A percentile compares a stretch with the other conserved stretches of the same genome.
phyloP scores from a whole-genome alignment of 2,113 vertebrate genomes.

The Myanophis thanlyinensis region DNA sequence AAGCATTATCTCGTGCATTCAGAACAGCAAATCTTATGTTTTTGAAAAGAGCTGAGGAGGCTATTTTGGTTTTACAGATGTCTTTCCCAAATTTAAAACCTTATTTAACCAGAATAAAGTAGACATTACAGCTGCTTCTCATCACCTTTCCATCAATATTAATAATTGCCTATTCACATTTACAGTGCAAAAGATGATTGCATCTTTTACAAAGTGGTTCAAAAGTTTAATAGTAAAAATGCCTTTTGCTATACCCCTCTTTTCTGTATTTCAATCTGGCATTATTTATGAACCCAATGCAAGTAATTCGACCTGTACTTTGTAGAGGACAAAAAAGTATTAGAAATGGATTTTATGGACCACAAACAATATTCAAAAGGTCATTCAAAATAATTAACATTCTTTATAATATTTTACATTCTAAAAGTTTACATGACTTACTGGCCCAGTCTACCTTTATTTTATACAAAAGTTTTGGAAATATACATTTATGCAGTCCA shows the following conservation, averaged over 20 bases:
- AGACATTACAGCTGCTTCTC: neutral
- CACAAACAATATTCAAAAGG: neutral
- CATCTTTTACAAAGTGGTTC: neutral
- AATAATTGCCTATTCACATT: neutral
- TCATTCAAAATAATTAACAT: neutral
- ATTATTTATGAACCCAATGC: neutral
- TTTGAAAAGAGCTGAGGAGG: neutral
- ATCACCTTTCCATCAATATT: neutral
- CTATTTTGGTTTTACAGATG: neutral
- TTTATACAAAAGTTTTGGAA: neutral
- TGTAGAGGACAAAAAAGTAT: neutral
- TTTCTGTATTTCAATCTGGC: neutral
- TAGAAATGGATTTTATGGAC: neutral
- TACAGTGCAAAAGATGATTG: neutral
- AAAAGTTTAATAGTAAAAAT: neutral
- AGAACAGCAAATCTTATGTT: neutral
- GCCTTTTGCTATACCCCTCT: neutral
- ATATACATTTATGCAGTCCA: neutral
- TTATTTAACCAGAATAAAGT: neutral
- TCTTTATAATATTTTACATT: neutral
- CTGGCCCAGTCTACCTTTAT: neutral
- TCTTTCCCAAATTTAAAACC: neutral
- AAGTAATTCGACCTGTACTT: neutral
- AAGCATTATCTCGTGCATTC: neutral
- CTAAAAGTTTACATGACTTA: neutral